Base-by-base conservation (phyloP, 2,797 vertebrate genomes). In the Paratrypauchen microcephalus region DNA sequence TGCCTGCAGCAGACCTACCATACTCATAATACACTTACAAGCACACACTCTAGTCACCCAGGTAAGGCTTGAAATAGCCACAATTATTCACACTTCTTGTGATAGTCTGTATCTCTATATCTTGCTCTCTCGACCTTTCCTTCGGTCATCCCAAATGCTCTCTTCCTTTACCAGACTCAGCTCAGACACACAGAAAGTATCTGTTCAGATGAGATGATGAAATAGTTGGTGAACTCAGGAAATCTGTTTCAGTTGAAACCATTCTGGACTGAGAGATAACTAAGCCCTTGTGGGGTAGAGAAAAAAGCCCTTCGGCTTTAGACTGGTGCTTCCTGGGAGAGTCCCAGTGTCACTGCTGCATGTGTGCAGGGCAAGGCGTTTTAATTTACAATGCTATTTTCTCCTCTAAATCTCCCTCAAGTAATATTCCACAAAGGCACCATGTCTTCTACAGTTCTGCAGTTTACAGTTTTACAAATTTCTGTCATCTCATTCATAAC, bases 201-300 rank as follows among this genome's bases (percentile, higher is more conserved):
- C 70, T 81, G 78, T 77, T 82, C 73, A 55, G 72, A 62, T 70
- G 80, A 87, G 91, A 77, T 94, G 93, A 94, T 94, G 93, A 93
- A 94, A 94, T 94, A 92, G 87, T 92, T 93, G 88, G 89, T 90
- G 88, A 93, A 94, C 86, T 91, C 88, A 32, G 86, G 93, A 94
- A 94, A 94, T 93, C 91, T 85, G 85, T 89, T 89, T 92, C 89
- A 91, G 87, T 82, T 90, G 88, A 90, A 89, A 84, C 76, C 71
- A 65, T 80, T 89, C 89, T 90, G 90, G 86, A 90, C 88, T 87
- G 70, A 45, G 81, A 89, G 90, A 89, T 88, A 91, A 89, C 87
- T 70, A 83, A 87, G 74, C 75, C 85, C 87, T 87, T 75, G 82
- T 83, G 86, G 86, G 83, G 78, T 69, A 73, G 65, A 73, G 78